A percentile compares a stretch with the other conserved stretches of the same genome.
phyloP scores from a whole-genome alignment of 1,140 invertebrate species.

The Teleogryllus occipitalis region DNA sequence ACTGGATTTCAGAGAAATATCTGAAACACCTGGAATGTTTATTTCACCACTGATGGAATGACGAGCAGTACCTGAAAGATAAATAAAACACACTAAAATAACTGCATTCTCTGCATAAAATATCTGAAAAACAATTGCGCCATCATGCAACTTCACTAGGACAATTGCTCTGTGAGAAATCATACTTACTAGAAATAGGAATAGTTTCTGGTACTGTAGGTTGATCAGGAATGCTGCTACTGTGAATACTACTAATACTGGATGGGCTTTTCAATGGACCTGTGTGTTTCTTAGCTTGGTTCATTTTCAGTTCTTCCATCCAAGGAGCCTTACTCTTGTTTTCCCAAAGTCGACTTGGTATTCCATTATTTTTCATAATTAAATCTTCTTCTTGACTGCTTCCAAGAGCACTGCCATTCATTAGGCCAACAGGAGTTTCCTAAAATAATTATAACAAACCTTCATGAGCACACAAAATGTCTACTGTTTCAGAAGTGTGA shows the following conservation, averaged over 20 bases:
- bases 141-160: background rate
- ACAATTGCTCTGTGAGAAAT: background rate
- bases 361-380: background rate
- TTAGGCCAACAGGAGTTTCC: conserved; percentile 5
- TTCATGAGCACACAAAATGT: too few species aligned
- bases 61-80: background rate
- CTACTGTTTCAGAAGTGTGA: too few species aligned
- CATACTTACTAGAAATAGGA: background rate
- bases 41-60: background rate
- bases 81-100: background rate
- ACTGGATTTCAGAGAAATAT: background rate
- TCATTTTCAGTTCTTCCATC: conserved; percentile 58
- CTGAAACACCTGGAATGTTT: background rate
- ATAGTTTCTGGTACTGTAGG: too few species aligned
- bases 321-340: conserved; percentile 56
- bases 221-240: too few species aligned
- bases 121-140: background rate
- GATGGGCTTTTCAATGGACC: background rate
- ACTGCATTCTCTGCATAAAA: background rate
- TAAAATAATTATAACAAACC: background rate
- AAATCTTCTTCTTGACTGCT: background rate
- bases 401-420: conserved; percentile 16
- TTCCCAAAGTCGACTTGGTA: conserved; percentile 37
- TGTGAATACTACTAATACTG: too few species aligned
- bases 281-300: conserved; percentile 46